Evolutionary conservation across 2,113 vertebrate genomes (phyloP).

Genomic region (Ia io): DNA sequence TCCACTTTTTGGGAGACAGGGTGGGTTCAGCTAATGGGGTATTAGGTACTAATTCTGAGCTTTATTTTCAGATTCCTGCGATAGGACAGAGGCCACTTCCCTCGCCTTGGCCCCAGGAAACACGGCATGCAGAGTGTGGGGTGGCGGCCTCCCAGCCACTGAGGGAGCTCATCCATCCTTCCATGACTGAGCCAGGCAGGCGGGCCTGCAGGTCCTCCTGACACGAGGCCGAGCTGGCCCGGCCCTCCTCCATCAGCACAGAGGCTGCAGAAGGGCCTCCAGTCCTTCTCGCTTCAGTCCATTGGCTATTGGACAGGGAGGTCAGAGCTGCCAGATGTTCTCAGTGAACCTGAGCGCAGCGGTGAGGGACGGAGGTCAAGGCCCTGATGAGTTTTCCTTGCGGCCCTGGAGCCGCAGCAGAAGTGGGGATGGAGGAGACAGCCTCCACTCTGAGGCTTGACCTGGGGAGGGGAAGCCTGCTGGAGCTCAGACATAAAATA

Average conservation of each 20-base stretch:
- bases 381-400: slow-evolving; percentile 67
- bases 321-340: slow-evolving; percentile 43
- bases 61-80: slow-evolving; percentile 21
- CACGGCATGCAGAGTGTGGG: not conserved
- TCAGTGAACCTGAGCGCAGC: slow-evolving; percentile 51
- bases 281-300: not conserved
- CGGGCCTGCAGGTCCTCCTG: not conserved
- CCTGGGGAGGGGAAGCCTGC: not conserved
- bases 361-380: slow-evolving; percentile 15
- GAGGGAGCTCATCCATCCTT: not conserved
- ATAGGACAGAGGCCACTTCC: not conserved
- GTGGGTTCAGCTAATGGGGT: not conserved
- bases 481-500: slow-evolving; percentile 53
- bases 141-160: not conserved
- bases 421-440: not conserved
- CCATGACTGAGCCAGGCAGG: not conserved
- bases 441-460: not conserved
- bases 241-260: not conserved
- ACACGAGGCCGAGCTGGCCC: not conserved
- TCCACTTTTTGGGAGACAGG: not conserved
- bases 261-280: not conserved
- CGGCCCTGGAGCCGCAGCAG: not conserved
- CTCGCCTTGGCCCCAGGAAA: not conserved
- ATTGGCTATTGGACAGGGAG: slow-evolving; percentile 2
- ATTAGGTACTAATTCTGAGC: not conserved